Base-by-base conservation (phyloP, 2,888 invertebrate species). In the Conus canariensis region DNA sequence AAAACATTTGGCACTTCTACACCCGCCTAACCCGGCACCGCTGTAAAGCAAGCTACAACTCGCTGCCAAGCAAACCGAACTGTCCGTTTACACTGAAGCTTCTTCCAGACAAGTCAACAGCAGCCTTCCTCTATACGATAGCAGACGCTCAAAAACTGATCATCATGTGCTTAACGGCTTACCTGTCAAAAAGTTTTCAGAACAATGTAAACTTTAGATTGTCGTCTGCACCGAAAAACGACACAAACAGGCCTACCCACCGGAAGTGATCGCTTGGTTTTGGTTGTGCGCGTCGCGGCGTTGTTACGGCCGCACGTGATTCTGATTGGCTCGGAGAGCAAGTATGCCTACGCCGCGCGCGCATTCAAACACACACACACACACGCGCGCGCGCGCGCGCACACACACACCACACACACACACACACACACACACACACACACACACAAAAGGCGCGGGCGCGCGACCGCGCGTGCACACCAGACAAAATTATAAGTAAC, bases 261-360 rank as follows among this genome's bases (percentile, higher is more conserved):
- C 86, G 86, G 86, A 86, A 86, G 86, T 67, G 60, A 16, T 67
- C 30, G 67, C 25, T 67, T 64, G 30, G 60, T 59, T 60, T 85
- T 25, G 58, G 83, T 45, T 19, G 59, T 60, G 85, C 64, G 86
- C 86, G 86, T 86, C 86, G 86, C 67, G 60, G 86, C 86, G 86
- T 86, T 86, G 86, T 86, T 67, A 86, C 86, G 86, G 86, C 67
- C 59, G 86, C 86, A 67, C 86, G 67, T 67, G 67, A 45, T 59
- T 85, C n/a, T 67, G 86, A 67, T 86, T 86, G 86, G 86, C 1
- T 45, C 45, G 45, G 45, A 45, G 4, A 45, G 45, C 45, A 45
- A 7, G 7, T 22, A 58, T 22, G 25, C 56, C 10, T 12, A 58
- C 82, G 56, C 45, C 82, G 56, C 82, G 56, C 82, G 82, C 82